phyloP scores from a whole-genome alignment of 2,797 vertebrate genomes.

The Lagorchestes hirsutus region DNA sequence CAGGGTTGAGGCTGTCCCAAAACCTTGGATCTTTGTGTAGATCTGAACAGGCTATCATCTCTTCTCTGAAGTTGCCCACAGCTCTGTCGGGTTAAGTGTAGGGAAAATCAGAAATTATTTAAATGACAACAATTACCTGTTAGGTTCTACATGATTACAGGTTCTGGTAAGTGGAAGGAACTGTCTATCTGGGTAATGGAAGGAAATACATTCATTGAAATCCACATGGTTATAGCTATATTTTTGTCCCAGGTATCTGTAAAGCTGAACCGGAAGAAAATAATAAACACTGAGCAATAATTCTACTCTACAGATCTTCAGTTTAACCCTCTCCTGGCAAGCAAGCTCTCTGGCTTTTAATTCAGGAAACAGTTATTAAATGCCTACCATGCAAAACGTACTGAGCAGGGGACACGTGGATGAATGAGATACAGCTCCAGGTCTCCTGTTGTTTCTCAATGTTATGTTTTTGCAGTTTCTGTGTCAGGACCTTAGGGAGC shows the following conservation, averaged over 20 bases:
- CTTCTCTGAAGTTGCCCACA: conserved; percentile 49
- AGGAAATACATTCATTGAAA: conserved; percentile 80
- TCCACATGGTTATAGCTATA: conserved; percentile 70
- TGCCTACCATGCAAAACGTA: neutral
- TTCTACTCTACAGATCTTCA: conserved; percentile 43
- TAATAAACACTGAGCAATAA: conserved; percentile 67
- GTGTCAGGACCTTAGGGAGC: conserved; percentile 23
- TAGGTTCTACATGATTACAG: conserved; percentile 74
- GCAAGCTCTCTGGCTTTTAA: conserved; percentile 58
- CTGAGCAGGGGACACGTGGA: neutral
- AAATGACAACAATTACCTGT: conserved; percentile 77
- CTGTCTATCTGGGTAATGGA: conserved; percentile 80
- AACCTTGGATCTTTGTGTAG: neutral
- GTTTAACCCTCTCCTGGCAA: conserved; percentile 64
- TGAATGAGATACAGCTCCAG: neutral
- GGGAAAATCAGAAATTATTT: conserved; percentile 75
- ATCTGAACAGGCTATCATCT: neutral
- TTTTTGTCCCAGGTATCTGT: conserved; percentile 73
- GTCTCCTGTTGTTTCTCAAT: conserved; percentile 23
- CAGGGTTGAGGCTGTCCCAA: neutral
- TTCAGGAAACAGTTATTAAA: neutral
- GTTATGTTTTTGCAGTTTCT: conserved; percentile 28
- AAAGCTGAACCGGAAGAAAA: conserved; percentile 77
- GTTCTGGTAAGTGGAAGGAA: conserved; percentile 68
- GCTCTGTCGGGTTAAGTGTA: conserved; percentile 72